Conservation (phyloP, 2,888 invertebrate genomes). For the Idaea biselata region DNA sequence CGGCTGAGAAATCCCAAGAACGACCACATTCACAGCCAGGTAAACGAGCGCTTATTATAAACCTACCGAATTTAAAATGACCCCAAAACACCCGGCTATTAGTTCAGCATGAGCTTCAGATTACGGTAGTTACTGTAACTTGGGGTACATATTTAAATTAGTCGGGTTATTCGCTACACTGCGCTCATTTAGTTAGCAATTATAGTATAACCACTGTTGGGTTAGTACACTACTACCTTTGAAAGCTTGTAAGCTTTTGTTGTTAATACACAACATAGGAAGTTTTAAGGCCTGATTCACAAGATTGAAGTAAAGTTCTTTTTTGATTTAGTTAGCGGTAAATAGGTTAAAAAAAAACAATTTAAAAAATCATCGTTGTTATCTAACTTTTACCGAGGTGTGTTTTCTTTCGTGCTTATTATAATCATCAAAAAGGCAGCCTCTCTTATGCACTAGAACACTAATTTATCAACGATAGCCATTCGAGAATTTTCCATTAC, state of each 20-base stretch:
- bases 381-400: no score
- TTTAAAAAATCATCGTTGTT: no score
- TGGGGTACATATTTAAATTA: constrained; percentile 38
- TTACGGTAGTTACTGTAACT: constrained; percentile 45
- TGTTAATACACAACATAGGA: constrained; percentile 29
- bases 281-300: constrained; percentile 7
- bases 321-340: neutral
- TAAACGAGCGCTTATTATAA: constrained; percentile 73
- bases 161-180: constrained; percentile 66
- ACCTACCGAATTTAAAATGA: constrained; percentile 55
- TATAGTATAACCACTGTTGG: constrained; percentile 27
- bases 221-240: constrained; percentile 36
- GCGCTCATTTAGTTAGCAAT: constrained; percentile 48
- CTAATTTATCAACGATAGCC: no score
- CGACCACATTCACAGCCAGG: constrained; percentile 81
- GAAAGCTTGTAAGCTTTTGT: constrained; percentile 38
- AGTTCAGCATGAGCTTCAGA: constrained; percentile 63
- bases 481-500: neutral
- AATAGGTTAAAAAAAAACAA: neutral
- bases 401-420: no score
- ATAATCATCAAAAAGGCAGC: no score
- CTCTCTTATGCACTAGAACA: no score
- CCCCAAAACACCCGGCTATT: constrained; percentile 44
- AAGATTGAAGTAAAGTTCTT: neutral
- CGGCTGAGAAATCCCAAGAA: constrained; percentile 80